Evolutionary conservation across 2,888 invertebrate genomes (phyloP).

Genomic region (Ferrisia virgata): DNA sequence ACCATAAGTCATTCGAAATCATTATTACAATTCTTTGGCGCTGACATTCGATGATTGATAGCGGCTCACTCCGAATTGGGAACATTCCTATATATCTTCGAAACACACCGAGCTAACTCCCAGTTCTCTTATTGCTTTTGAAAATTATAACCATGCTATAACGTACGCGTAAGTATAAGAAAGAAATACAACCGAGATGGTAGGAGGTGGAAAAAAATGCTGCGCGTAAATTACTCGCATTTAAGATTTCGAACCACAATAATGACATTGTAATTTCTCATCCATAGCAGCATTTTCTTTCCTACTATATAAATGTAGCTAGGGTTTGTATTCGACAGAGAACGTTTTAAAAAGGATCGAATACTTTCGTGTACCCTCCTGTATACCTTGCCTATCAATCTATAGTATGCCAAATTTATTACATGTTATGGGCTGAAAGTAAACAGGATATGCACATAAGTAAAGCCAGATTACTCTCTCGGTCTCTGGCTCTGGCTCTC

Average conservation of each 20-base stretch:
- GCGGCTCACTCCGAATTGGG: background rate
- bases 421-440: background rate
- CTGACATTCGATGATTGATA: constrained; percentile 23
- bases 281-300: background rate
- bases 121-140: background rate
- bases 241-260: background rate
- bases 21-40: constrained; percentile 24
- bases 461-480: background rate
- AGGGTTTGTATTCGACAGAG: background rate
- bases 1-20: constrained; percentile 24
- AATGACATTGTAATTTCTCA: constrained; percentile 17
- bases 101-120: background rate
- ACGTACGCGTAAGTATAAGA: background rate
- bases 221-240: background rate
- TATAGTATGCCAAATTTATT: background rate
- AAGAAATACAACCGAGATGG: background rate
- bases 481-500: background rate
- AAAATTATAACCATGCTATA: background rate
- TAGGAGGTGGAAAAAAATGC: background rate
- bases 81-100: background rate
- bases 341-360: background rate
- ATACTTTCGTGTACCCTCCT: background rate
- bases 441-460: constrained; percentile 4
- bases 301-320: too few species aligned
- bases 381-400: too few species aligned